Evolutionary conservation across 2,888 invertebrate genomes (phyloP).

Genomic region (Spilarctia lutea): DNA sequence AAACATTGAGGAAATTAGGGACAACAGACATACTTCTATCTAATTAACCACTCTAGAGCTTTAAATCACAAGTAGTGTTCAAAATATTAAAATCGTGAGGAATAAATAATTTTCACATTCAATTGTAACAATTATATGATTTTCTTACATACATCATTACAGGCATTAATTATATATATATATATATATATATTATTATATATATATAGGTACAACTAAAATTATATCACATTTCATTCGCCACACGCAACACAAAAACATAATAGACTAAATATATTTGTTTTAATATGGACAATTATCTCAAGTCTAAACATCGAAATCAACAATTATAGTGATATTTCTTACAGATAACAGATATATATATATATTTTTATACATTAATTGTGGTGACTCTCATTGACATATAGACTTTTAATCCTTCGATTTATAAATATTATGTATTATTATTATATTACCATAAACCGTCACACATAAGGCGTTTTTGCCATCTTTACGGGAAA

Average conservation of each 20-base stretch:
- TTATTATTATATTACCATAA: neutral
- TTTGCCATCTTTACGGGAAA: neutral
- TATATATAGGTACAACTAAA: conserved; percentile 33
- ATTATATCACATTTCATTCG: conserved; percentile 51
- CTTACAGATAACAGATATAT: neutral
- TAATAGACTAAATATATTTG: neutral
- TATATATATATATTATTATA: neutral
- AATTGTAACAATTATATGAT: neutral
- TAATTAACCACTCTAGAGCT: neutral
- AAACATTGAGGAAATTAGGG: neutral
- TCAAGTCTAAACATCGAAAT: neutral
- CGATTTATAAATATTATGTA: neutral
- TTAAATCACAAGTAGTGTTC: neutral
- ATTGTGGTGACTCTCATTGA: neutral
- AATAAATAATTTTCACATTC: neutral
- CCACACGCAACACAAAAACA: conserved; percentile 25
- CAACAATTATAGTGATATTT: neutral
- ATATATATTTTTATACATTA: neutral
- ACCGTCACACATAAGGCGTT: neutral
- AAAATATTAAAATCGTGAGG: neutral
- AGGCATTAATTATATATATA: conserved; percentile 25
- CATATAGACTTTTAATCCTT: neutral
- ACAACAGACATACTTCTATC: neutral
- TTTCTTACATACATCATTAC: neutral
- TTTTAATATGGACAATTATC: neutral